Evolutionary conservation across 2,888 invertebrate genomes (phyloP).

Genomic region (Drosophila niveifrons): DNA sequence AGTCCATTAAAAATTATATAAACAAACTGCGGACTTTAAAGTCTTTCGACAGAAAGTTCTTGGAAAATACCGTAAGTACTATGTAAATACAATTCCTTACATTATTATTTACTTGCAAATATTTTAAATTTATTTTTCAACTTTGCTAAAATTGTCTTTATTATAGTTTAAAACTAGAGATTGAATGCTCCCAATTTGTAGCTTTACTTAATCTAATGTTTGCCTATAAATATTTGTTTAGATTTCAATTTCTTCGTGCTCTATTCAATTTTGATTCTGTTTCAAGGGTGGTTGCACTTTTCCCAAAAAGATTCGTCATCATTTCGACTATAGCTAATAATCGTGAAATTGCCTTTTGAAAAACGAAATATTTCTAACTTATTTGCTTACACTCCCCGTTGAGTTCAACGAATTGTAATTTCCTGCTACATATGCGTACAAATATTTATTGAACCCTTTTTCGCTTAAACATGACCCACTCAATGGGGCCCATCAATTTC

Average conservation of each 20-base stretch:
- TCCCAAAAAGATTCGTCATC: background rate
- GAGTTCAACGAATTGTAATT: slow-evolving; percentile 42
- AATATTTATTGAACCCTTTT: slow-evolving; percentile 45
- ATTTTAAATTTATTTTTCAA: no score
- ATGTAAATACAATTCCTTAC: no score
- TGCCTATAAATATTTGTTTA: background rate
- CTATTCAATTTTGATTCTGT: background rate
- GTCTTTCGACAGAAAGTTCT: no score
- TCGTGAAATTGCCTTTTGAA: slow-evolving; percentile 27
- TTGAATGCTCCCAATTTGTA: no score
- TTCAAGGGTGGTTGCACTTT: background rate
- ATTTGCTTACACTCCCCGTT: slow-evolving; percentile 28
- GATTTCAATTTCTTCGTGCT: background rate
- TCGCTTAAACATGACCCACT: slow-evolving; percentile 34
- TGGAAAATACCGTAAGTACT: no score
- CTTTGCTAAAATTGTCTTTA: no score
- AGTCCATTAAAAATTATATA: no score
- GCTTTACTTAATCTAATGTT: no score
- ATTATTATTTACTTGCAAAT: no score
- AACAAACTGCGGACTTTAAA: no score
- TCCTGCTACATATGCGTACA: slow-evolving; percentile 55
- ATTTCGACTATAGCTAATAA: slow-evolving; percentile 19
- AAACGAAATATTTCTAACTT: slow-evolving; percentile 23
- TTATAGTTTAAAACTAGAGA: no score
- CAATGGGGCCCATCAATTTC: slow-evolving; percentile 42